Evolutionary conservation across 2,888 invertebrate species (phyloP), one percentile per base, ranked within the genome.

Genomic region (Spodoptera exigua): DNA sequence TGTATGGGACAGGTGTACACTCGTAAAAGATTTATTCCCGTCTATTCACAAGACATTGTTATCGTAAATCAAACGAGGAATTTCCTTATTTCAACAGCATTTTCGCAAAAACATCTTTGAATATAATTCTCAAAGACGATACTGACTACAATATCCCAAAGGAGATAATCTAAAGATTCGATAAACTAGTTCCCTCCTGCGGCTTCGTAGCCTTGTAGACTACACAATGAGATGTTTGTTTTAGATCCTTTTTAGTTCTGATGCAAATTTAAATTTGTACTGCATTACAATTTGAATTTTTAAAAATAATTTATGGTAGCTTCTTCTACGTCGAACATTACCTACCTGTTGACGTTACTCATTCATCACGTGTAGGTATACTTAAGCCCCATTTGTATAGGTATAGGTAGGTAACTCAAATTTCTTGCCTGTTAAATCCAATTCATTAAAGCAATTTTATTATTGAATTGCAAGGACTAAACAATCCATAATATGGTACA

Each of bases 91-190:
- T 54, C 37, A 41, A 54, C 48, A 54, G 41, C 16, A 45, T 45
- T 65, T 53, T 43, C 39, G 27, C 16, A 51, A 61, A 56, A 57
- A 67, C 52, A 54, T 44, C 36, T 40, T 71, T 34, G 39, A 65
- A 54, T 48, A 51, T 35, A n/a, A 40, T 45, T 41, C 36, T 63
- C 57, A 63, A 64, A 70, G 57, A 36, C 51, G 56, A 70, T 60
- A 51, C 71, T 45, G 47, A 44, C 54, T 55, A 55, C 43, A 55
- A 71, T 47, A 66, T 72, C 68, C 72, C 68, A 55, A 66, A 66
- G 72, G 72, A 71, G 59, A 69, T 71, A 51, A 69, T 69, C 47
- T 40, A 52, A 66, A 71, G 60, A 69, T 69, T 71, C 67, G 43
- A 69, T 72, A 66, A 59, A 54, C 66, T 47, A 59, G 59, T 59